Percentiles rank a stretch among this genome's conserved stretches.
Evolutionary conservation across 2,113 vertebrate species (phyloP).

Genomic region (Clarias magur): DNA sequence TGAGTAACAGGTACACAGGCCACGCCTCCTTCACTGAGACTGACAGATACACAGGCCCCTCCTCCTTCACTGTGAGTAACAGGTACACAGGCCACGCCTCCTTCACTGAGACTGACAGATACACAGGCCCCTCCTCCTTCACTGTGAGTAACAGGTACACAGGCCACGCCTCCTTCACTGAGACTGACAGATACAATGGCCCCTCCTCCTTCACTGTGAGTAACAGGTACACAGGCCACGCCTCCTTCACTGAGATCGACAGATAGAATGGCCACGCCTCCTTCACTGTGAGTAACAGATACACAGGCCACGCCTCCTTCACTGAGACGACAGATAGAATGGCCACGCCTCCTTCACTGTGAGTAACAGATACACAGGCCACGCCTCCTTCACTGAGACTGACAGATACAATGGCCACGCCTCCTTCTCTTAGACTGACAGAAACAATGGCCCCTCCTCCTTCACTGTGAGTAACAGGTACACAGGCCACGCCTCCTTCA

Average conservation of each 20-base stretch:
- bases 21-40: background rate
- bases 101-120: background rate
- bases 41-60: no score
- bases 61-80: no score
- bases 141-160: background rate
- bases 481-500: background rate
- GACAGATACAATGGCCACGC: no score
- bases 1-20: background rate
- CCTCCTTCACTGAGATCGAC: background rate
- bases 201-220: no score
- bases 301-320: background rate
- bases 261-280: background rate
- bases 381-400: background rate
- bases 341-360: no score
- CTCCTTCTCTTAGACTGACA: background rate
- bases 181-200: background rate
- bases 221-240: no score
- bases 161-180: background rate
- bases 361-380: no score
- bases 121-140: background rate
- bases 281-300: background rate
- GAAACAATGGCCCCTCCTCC: background rate
- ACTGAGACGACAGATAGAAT: background rate
- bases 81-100: no score
- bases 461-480: background rate